These are phyloP conservation scores for Falco naumanni DNA, from an alignment of 2,797 vertebrate species.

Conservation along the genomic window DNA sequence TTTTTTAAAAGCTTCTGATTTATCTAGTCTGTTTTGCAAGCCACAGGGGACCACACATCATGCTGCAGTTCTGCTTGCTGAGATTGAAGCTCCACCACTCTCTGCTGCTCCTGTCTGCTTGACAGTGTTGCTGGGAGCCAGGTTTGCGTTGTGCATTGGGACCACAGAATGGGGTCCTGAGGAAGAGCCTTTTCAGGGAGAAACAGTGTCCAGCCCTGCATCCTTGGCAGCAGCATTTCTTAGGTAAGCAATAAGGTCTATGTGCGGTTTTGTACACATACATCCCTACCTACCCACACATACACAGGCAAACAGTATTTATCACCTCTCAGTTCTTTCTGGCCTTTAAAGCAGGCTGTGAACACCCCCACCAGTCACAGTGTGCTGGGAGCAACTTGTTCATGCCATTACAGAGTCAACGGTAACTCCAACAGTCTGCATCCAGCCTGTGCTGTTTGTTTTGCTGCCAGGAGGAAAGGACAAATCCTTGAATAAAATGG, in stretches of 20 bases:
- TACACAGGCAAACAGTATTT: background rate
- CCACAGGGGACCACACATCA: background rate
- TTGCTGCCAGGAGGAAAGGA: background rate
- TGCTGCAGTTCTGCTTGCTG: background rate
- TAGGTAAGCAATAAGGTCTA: background rate
- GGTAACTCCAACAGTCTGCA: background rate
- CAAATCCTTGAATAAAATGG: background rate
- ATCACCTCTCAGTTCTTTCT: background rate
- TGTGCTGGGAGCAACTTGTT: background rate
- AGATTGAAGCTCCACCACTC: background rate
- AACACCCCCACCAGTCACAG: background rate
- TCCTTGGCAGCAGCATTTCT: background rate
- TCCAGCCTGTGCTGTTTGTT: background rate
- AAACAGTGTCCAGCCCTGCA: background rate
- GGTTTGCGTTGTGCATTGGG: background rate
- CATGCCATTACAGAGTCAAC: background rate
- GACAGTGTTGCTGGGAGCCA: background rate
- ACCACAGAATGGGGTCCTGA: background rate
- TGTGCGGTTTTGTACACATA: background rate
- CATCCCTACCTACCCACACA: background rate
- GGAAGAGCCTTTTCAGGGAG: background rate
- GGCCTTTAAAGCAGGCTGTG: background rate
- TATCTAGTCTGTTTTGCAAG: background rate
- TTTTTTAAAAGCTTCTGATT: slow-evolving; percentile 41
- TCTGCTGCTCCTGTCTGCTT: background rate